Evolutionary conservation across 2,888 invertebrate genomes (phyloP).

Genomic region (Ichneumon xanthorius): DNA sequence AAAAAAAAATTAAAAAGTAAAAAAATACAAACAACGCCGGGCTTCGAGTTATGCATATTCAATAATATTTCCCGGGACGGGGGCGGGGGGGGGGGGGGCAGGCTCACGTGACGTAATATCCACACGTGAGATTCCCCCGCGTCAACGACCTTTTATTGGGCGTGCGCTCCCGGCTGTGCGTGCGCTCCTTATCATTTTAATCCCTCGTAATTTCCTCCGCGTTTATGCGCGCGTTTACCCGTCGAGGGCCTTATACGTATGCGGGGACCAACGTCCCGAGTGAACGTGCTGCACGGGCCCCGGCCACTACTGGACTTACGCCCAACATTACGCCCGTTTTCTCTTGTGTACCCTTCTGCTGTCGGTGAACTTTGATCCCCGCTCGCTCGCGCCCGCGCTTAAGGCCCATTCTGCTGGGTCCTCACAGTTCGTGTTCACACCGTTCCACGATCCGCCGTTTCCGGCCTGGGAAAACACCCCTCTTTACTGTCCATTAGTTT

Average conservation of each 20-base stretch:
- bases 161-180: constrained; percentile 58
- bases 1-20: neutral
- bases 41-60: constrained; percentile 56
- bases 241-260: constrained; percentile 58
- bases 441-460: constrained; percentile 65
- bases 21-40: constrained; percentile 10
- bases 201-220: constrained; percentile 76
- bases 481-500: constrained; percentile 62
- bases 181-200: constrained; percentile 76
- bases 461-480: constrained; percentile 42
- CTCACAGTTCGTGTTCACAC: constrained; percentile 46
- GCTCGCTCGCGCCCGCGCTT: constrained; percentile 61
- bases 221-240: constrained; percentile 60
- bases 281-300: constrained; percentile 61
- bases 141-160: constrained; percentile 78
- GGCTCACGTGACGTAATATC: constrained; percentile 52
- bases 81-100: neutral
- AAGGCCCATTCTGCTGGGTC: constrained; percentile 48
- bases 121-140: constrained; percentile 44
- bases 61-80: constrained; percentile 36
- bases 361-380: constrained; percentile 74
- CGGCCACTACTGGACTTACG: constrained; percentile 63
- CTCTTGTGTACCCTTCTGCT: constrained; percentile 42
- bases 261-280: constrained; percentile 50
- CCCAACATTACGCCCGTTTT: constrained; percentile 53